A percentile compares a stretch with the other conserved stretches of the same genome.
Evolutionary conservation across 2,797 vertebrate genomes (phyloP).

Genomic region (Hypotaenidia philippensis): DNA sequence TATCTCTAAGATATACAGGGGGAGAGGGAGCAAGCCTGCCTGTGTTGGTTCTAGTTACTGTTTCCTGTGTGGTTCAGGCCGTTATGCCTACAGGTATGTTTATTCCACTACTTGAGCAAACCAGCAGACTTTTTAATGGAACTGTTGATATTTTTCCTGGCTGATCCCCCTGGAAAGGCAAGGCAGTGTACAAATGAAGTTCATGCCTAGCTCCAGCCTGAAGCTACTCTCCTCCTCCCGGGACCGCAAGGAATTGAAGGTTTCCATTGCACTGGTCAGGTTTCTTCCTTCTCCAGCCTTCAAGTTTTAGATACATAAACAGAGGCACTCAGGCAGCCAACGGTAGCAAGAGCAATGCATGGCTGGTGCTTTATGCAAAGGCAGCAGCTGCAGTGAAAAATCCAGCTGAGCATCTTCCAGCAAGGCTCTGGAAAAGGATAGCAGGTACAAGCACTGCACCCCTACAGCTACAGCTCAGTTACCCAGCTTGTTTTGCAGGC

Average conservation of each 20-base stretch:
- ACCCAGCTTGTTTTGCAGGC: neutral
- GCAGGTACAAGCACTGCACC: neutral
- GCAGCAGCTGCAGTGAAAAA: constrained; percentile 21
- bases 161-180: constrained; percentile 51
- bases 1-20: neutral
- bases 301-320: constrained; percentile 20
- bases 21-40: constrained; percentile 17
- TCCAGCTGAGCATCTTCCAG: neutral
- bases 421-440: neutral
- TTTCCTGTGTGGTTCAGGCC: constrained; percentile 71
- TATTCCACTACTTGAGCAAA: constrained; percentile 74
- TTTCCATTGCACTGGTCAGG: constrained; percentile 72
- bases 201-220: constrained; percentile 54
- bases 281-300: constrained; percentile 64
- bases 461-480: neutral
- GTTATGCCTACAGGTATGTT: constrained; percentile 75
- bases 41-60: constrained; percentile 63
- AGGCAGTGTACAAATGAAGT: constrained; percentile 1
- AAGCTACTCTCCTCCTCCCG: constrained; percentile 41
- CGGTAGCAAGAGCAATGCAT: neutral
- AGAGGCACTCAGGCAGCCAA: constrained; percentile 3
- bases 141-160: constrained; percentile 80
- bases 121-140: constrained; percentile 80
- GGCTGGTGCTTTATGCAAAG: neutral
- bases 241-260: constrained; percentile 47